Base-by-base conservation (phyloP, 2,113 vertebrate species). In the Thamnophis sirtalis region DNA sequence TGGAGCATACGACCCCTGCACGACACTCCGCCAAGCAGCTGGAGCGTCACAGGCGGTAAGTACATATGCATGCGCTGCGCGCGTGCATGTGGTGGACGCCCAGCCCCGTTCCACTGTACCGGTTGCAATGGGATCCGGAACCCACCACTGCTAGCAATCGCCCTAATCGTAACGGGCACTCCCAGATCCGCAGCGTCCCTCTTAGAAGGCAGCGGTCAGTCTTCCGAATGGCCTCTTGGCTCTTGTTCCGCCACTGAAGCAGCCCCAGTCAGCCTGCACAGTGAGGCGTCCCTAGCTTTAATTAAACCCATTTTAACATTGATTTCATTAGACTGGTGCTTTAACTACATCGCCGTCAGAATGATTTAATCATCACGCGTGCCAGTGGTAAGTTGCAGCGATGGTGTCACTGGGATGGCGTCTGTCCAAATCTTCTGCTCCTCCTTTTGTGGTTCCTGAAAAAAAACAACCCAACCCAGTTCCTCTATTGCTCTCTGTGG, bases 261-360 rank as follows among this genome's bases (percentile, higher is more conserved):
- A 43, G 5, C 22, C 2, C 3, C 43, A 5, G 26, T n/a, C 10
- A 51, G 26, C 49, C 24, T 80, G 33, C 28, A 80, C 60, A 1
- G 15, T 0, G 33, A 92, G 38, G 60, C 91, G 2, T 80, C 91
- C 86, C 51, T 80, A 73, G 91, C 48, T 92, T 92, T 92, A 92
- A 92, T 92, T 92, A 92, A 92, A 73, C 60, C 50, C 51, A 22
- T 92, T 92, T 92, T 88, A 48, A 88, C 73, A 92, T 92, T 92
- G 91, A 92, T 92, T 92, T 92, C 91, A 92, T 92, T 92, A 92
- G 91, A 63, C 51, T 19, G 58, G 91, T 88, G 63, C 86, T 88
- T 92, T 92, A 92, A 92, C 86, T 92, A 92, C 91, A 43, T 92
- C 73, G 86, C 91, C 86, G 24, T 80, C 91, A 88, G 86, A 49